Conservation (phyloP, 2,113 vertebrate genomes). For the Entomyzon cyanotis region DNA sequence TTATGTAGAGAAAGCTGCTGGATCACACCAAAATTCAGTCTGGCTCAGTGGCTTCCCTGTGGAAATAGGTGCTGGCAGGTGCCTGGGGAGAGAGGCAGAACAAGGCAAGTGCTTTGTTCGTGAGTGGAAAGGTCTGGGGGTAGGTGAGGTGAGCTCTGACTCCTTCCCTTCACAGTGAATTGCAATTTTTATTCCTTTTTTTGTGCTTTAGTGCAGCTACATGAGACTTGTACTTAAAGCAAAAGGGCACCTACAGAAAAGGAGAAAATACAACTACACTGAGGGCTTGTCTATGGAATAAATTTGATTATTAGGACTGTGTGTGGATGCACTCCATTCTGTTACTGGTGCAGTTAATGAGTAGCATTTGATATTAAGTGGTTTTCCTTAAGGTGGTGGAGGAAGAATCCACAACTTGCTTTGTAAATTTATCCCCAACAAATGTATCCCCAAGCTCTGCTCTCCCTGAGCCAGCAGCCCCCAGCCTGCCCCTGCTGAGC, state of each 20-base stretch:
- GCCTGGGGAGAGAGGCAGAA: not conserved
- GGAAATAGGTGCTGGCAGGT: not conserved
- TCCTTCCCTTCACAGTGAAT: not conserved
- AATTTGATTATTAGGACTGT: not conserved
- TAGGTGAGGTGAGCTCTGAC: not conserved
- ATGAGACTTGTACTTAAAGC: not conserved
- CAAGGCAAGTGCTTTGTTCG: not conserved
- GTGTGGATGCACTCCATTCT: not conserved
- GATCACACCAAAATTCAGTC: not conserved
- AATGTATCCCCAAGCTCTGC: not conserved
- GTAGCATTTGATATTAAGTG: not conserved
- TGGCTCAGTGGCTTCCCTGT: not conserved
- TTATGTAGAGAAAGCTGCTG: not conserved
- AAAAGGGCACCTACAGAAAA: not conserved
- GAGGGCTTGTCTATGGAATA: not conserved
- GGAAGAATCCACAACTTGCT: not conserved
- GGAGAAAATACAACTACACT: not conserved
- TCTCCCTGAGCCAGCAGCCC: not conserved
- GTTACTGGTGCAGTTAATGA: not conserved
- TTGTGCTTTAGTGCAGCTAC: not conserved
- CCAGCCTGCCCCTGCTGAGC: not conserved
- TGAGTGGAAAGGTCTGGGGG: not conserved
- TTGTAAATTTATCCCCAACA: not conserved
- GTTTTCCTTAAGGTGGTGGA: not conserved
- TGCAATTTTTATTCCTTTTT: not conserved